Evolutionary conservation across 1,140 invertebrate species (phyloP).

Genomic region (Cydia strobilella): DNA sequence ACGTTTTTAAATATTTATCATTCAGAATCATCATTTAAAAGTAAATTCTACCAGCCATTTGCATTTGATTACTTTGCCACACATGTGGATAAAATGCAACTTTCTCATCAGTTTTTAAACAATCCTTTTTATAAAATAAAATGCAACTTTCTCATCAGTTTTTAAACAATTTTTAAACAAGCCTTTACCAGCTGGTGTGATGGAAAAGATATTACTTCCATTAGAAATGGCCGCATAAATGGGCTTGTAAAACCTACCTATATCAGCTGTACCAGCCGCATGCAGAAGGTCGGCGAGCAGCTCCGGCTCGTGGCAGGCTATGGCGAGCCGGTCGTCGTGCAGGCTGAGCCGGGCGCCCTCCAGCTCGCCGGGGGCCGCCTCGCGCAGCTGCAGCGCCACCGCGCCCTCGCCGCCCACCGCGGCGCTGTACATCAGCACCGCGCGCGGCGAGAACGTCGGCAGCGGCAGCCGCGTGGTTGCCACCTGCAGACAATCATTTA

Average conservation of each 20-base stretch:
- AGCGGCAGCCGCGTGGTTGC: conserved; percentile 76
- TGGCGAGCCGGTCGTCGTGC: conserved; percentile 76
- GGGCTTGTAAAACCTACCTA: conserved; percentile 48
- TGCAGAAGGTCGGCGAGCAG: conserved; percentile 74
- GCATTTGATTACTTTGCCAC: too few species aligned
- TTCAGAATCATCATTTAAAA: too few species aligned
- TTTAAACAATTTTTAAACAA: too few species aligned
- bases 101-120: too few species aligned
- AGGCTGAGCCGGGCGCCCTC: conserved; percentile 48
- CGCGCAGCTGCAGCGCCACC: conserved; percentile 79
- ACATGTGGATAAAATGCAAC: too few species aligned
- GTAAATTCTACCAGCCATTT: too few species aligned
- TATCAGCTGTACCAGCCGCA: conserved; percentile 55
- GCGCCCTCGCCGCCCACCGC: conserved; percentile 81
- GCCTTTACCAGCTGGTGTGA: too few species aligned
- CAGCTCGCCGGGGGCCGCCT: conserved; percentile 76
- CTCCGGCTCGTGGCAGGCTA: conserved; percentile 81
- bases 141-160: too few species aligned
- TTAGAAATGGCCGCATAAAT: background rate
- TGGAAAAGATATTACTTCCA: too few species aligned
- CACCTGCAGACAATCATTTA: conserved; percentile 47
- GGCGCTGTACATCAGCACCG: conserved; percentile 83
- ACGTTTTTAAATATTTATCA: too few species aligned
- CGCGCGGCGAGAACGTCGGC: conserved; percentile 78
- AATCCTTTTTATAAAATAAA: too few species aligned